A percentile compares a stretch with the other conserved stretches of the same genome.
Conservation (phyloP, 1,140 invertebrate species). For the Pseudomyrmex gracilis region DNA sequence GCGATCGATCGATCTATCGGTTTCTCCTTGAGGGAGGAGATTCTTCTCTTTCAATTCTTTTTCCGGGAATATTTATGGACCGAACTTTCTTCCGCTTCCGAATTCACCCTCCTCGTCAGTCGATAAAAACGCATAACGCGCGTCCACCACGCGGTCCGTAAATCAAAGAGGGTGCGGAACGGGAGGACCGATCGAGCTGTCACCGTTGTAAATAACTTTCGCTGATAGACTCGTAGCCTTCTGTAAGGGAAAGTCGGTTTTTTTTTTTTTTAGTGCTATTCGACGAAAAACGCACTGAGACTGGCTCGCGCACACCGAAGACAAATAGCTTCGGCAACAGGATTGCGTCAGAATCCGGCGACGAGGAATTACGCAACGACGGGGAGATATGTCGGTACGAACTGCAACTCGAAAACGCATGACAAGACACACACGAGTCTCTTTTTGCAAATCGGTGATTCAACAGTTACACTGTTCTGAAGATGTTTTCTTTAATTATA, state of each 20-base stretch:
- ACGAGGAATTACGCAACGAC: not conserved
- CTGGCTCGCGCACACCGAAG: not conserved
- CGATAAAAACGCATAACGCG: conserved; percentile 11
- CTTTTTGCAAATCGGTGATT: not conserved
- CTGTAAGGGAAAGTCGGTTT: not conserved
- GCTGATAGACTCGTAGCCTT: not conserved
- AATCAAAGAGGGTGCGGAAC: not conserved
- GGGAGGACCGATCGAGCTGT: not conserved
- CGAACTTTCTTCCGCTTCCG: not conserved
- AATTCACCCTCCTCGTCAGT: not conserved
- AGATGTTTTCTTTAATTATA: no score
- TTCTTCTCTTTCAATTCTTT: not conserved
- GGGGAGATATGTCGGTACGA: not conserved
- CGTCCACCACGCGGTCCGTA: not conserved
- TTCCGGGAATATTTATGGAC: not conserved
- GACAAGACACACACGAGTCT: not conserved
- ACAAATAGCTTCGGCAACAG: not conserved
- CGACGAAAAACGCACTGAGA: not conserved
- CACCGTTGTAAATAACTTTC: not conserved
- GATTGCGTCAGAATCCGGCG: not conserved
- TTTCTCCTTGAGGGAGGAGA: no score
- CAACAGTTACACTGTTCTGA: no score
- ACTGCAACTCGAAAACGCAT: not conserved
- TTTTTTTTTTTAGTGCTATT: not conserved
- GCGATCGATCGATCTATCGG: conserved; percentile 26